Conservation (phyloP, 1,140 invertebrate species). For the Nylanderia fulva region DNA sequence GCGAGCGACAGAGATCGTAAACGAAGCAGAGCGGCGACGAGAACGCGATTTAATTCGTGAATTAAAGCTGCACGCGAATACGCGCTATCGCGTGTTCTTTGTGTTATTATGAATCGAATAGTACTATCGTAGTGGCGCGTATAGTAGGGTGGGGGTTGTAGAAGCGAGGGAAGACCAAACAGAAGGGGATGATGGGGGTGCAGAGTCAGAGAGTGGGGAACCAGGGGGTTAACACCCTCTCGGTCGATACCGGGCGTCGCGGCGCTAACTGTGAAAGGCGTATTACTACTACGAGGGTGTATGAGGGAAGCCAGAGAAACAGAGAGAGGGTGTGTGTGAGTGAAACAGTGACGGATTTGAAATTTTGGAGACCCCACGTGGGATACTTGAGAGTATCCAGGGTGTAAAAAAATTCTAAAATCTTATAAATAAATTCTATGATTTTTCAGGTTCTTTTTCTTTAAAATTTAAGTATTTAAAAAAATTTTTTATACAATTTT, state of each 20-base stretch:
- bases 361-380: conserved; percentile 23
- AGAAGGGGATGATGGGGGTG: conserved; percentile 36
- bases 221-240: conserved; percentile 59
- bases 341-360: conserved; percentile 34
- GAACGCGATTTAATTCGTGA: conserved; percentile 52
- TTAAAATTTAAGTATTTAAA: no score
- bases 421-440: no score
- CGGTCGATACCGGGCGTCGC: conserved; percentile 79
- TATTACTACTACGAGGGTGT: conserved; percentile 66
- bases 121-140: conserved; percentile 70
- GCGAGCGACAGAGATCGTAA: background rate
- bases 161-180: conserved; percentile 27
- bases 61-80: conserved; percentile 73
- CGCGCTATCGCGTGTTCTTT: conserved; percentile 65
- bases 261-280: conserved; percentile 76
- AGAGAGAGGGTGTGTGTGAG: conserved; percentile 31
- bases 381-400: no score
- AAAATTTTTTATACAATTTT: no score
- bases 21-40: conserved; percentile 10
- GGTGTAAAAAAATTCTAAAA: no score
- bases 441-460: no score
- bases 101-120: conserved; percentile 71
- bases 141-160: conserved; percentile 56
- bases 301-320: conserved; percentile 33
- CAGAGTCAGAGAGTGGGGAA: conserved; percentile 26